phyloP scores from a whole-genome alignment of 2,797 vertebrate species.

The Lates japonicus region DNA sequence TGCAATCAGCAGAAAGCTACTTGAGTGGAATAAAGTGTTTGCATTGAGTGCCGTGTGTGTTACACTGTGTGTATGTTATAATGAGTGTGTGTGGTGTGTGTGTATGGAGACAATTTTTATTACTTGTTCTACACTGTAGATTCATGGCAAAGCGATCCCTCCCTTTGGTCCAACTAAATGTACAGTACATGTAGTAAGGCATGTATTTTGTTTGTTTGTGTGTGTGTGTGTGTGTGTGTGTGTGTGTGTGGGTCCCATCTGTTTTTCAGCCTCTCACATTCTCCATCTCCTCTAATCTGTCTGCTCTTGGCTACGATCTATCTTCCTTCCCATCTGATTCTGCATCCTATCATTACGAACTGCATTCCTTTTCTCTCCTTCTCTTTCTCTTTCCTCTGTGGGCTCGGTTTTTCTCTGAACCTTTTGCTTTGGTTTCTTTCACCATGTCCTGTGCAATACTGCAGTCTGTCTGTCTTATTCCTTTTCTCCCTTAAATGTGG shows the following conservation, averaged over 20 bases:
- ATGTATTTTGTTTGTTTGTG: conserved; percentile 5
- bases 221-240: conserved; percentile 27
- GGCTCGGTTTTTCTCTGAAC: neutral
- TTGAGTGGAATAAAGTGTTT: conserved; percentile 13
- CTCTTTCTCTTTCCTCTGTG: neutral
- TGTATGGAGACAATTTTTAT: neutral
- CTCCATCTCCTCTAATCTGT: conserved; percentile 29
- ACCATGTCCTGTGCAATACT: neutral
- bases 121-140: neutral
- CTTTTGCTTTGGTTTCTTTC: neutral
- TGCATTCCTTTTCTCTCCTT: neutral
- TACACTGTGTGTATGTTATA: neutral
- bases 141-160: neutral
- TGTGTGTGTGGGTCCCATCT: conserved; percentile 56
- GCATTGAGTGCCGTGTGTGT: neutral
- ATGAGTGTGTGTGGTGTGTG: neutral
- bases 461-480: neutral
- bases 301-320: conserved; percentile 44
- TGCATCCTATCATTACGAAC: conserved; percentile 25
- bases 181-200: neutral
- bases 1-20: conserved; percentile 29
- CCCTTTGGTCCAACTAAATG: neutral
- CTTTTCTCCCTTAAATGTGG: neutral
- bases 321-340: conserved; percentile 56
- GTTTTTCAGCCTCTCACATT: conserved; percentile 56